Conservation (phyloP, 2,888 invertebrate species). For the Mesorhabditis belari region DNA sequence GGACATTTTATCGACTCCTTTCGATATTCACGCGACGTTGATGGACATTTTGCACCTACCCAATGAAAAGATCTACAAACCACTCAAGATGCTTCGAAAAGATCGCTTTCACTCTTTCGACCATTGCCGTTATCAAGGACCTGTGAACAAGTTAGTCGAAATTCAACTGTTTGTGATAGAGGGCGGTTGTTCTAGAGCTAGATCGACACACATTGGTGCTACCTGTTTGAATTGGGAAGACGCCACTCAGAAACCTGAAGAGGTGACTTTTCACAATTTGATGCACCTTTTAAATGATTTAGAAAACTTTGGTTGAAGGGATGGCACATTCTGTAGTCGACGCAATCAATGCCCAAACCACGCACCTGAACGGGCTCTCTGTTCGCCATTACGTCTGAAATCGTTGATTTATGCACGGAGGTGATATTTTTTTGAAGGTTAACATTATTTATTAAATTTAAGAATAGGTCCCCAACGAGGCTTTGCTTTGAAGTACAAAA, state of each 20-base stretch:
- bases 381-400: constrained; percentile 8
- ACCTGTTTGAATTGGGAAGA: neutral
- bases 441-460: no score
- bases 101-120: constrained; percentile 41
- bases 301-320: neutral
- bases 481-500: constrained; percentile 47
- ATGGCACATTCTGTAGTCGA: constrained; percentile 13
- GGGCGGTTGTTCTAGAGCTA: no score
- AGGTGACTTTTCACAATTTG: neutral
- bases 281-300: neutral
- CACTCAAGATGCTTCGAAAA: constrained; percentile 2
- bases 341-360: constrained; percentile 12
- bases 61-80: constrained; percentile 7
- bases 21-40: constrained; percentile 78
- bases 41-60: constrained; percentile 63
- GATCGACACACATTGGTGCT: neutral
- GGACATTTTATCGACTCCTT: constrained; percentile 71
- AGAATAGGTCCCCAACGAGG: constrained; percentile 64
- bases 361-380: constrained; percentile 9
- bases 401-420: constrained; percentile 35
- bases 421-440: no score
- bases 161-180: no score
- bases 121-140: constrained; percentile 29
- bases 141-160: constrained; percentile 39
- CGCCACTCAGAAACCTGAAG: neutral